phyloP scores from a whole-genome alignment of 2,113 vertebrate genomes.

The Triplophysa tibetana region DNA sequence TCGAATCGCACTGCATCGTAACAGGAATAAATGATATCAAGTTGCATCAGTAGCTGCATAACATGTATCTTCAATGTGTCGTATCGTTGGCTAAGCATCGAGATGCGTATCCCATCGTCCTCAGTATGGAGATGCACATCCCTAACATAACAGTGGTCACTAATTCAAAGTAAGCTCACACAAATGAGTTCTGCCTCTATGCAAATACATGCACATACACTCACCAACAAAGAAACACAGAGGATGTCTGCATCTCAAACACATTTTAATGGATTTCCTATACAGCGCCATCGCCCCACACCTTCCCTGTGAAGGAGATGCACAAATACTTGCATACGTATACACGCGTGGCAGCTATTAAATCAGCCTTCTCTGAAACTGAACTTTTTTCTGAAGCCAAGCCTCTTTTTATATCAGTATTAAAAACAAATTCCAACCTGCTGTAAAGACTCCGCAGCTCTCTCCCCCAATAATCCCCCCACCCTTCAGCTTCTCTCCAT shows the following conservation, averaged over 20 bases:
- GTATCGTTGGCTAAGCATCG: too few species aligned
- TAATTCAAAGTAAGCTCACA: constrained; percentile 25
- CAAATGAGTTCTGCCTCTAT: constrained; percentile 45
- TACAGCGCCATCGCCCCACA: constrained; percentile 46
- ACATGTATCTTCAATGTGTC: too few species aligned
- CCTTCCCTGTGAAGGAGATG: constrained; percentile 34
- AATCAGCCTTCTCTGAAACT: constrained; percentile 54
- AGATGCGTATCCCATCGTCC: too few species aligned
- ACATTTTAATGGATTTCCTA: constrained; percentile 57
- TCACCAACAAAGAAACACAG: constrained; percentile 24
- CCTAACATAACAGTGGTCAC: neutral
- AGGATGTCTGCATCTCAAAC: constrained; percentile 49
- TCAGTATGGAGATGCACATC: too few species aligned
- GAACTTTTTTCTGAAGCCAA: constrained; percentile 47
- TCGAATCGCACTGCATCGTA: too few species aligned
- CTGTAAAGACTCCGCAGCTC: constrained; percentile 50
- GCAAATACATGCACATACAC: constrained; percentile 52
- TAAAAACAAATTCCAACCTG: constrained; percentile 55
- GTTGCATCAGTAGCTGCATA: too few species aligned
- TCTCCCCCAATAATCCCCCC: constrained; percentile 53
- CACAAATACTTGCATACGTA: constrained; percentile 46
- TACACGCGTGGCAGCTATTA: constrained; percentile 53
- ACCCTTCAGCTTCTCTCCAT: constrained; percentile 38
- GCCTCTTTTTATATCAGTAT: constrained; percentile 59
- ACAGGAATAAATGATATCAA: too few species aligned